Percentiles rank a stretch among this genome's conserved stretches.
phyloP scores from a whole-genome alignment of 2,888 invertebrate genomes.

The Brenthis daphne region DNA sequence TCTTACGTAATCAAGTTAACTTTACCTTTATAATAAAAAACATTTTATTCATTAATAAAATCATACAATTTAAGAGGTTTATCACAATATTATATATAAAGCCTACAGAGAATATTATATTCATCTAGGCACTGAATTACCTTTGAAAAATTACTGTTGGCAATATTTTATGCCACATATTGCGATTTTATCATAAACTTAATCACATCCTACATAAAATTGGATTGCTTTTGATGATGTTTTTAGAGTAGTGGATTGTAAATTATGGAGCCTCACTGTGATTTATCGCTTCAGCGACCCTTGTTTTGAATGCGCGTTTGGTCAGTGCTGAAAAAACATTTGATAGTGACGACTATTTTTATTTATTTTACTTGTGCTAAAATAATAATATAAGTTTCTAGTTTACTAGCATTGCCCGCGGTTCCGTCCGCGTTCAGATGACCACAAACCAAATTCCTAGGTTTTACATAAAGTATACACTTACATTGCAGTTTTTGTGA shows the following conservation, averaged over 20 bases:
- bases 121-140: slow-evolving; percentile 3
- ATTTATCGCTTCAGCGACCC: slow-evolving; percentile 24
- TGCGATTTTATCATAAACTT: slow-evolving; percentile 12
- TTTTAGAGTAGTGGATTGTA: slow-evolving; percentile 19
- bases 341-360: slow-evolving; percentile 21
- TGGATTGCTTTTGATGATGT: slow-evolving; percentile 15
- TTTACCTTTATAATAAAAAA: no score
- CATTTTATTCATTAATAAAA: no score
- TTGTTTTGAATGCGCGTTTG: slow-evolving; percentile 27
- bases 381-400: slow-evolving; percentile 9
- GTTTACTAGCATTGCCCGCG: background rate
- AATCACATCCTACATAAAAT: slow-evolving; percentile 14
- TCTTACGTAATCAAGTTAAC: no score
- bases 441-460: no score
- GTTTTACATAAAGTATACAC: no score
- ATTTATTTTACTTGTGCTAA: slow-evolving; percentile 6
- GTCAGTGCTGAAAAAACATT: slow-evolving; percentile 28
- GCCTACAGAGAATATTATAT: slow-evolving; percentile 6
- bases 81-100: slow-evolving; percentile 1
- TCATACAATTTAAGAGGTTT: background rate
- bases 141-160: slow-evolving; percentile 8
- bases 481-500: no score
- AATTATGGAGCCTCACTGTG: slow-evolving; percentile 23
- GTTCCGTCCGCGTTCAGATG: no score
- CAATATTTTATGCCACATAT: slow-evolving; percentile 19